Evolutionary conservation across 2,888 invertebrate genomes (phyloP).

Genomic region (Vanessa cardui): DNA sequence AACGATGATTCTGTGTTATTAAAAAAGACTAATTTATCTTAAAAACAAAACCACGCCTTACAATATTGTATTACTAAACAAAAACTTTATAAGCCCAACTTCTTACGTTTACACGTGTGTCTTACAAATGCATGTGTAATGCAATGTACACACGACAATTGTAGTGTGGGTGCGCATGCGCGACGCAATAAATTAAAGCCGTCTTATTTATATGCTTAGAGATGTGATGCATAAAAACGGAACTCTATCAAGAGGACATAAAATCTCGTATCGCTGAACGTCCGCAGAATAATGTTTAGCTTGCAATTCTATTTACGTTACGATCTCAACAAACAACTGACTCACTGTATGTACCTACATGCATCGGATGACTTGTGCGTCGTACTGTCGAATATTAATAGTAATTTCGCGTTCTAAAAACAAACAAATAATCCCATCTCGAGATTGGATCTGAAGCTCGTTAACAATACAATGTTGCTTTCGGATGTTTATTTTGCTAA

Average conservation of each 20-base stretch:
- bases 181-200: slow-evolving; percentile 8
- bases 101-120: background rate
- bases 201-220: background rate
- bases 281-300: slow-evolving; percentile 9
- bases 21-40: background rate
- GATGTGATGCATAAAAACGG: background rate
- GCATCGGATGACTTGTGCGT: slow-evolving; percentile 4
- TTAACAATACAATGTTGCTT: background rate
- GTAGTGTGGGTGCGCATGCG: slow-evolving; percentile 1
- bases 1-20: no score
- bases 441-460: background rate
- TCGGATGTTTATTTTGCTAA: background rate
- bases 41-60: background rate
- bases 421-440: background rate
- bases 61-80: no score
- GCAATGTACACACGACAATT: background rate
- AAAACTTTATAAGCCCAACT: no score
- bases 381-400: slow-evolving; percentile 12
- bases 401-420: slow-evolving; percentile 4
- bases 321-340: slow-evolving; percentile 16
- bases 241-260: slow-evolving; percentile 6
- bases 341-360: slow-evolving; percentile 12
- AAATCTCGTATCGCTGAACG: slow-evolving; percentile 4
- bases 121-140: background rate
- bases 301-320: slow-evolving; percentile 26